These are phyloP conservation scores for Ctenoplectra terminalis DNA, from an alignment of 1,140 invertebrate species.

Conservation along the genomic window DNA sequence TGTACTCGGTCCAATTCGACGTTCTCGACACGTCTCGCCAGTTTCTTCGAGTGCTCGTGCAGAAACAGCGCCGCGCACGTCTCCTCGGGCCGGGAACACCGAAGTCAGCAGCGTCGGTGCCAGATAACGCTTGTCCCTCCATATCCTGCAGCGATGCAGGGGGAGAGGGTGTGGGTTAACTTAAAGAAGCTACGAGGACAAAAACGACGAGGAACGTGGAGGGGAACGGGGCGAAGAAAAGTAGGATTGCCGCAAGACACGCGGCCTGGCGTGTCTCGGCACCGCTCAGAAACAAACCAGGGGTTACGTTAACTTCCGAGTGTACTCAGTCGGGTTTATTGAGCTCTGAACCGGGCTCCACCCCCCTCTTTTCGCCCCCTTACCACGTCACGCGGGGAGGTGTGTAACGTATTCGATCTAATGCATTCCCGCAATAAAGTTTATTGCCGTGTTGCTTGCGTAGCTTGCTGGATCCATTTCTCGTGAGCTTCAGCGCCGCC, in stretches of 20 bases:
- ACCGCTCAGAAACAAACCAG: constrained; percentile 66
- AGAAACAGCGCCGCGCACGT: not conserved
- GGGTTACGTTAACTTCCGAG: constrained; percentile 75
- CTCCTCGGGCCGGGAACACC: constrained; percentile 17
- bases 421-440: constrained; percentile 78
- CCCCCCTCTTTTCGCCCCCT: not conserved
- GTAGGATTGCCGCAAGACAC: constrained; percentile 78
- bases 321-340: constrained; percentile 73
- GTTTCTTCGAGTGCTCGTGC: constrained; percentile 19
- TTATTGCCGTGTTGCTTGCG: constrained; percentile 76
- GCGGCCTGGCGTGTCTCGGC: constrained; percentile 76
- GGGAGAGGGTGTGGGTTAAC: not conserved
- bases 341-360: constrained; percentile 61
- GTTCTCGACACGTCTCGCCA: constrained; percentile 24
- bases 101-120: constrained; percentile 23
- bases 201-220: constrained; percentile 5
- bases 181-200: constrained; percentile 52
- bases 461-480: constrained; percentile 60
- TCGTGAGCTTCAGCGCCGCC: constrained; percentile 42
- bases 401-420: constrained; percentile 75
- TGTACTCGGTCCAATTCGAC: constrained; percentile 5
- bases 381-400: constrained; percentile 21
- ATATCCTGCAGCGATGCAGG: not conserved
- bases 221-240: constrained; percentile 62
- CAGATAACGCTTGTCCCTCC: constrained; percentile 32